Evolutionary conservation across 2,888 invertebrate genomes (phyloP), one percentile per base, ranked within the genome.

Genomic region (Synergus gifuensis): DNA sequence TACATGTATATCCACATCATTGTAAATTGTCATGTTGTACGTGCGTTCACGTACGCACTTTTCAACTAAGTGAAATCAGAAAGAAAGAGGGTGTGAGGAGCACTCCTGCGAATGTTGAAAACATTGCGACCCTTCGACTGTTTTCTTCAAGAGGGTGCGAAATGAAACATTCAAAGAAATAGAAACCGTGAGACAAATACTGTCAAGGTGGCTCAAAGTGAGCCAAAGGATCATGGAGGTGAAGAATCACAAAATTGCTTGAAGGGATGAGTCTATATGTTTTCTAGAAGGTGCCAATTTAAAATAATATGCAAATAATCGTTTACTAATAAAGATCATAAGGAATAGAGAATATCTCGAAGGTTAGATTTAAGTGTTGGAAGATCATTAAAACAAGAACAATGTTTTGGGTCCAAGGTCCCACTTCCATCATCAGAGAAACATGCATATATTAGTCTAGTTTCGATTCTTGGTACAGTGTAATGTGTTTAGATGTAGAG

Each of bases 131-230:
- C 73, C 73, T 73, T 73, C 73, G 49, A 73, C 73, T 60, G n/a
- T 54, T 46, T 73, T 73, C 54, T 73, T 73, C 73, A 54, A 73
- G 73, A 73, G 73, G 73, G 73, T 73, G 73, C 40, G 36, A 73
- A 73, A 73, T 73, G 54, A 69, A 54, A 78, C 67, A 28, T 77
- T 76, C 78, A 76, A 64, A 79, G 67, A 87, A 87, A 86, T 86
- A 82, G 86, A 86, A 85, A 81, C 84, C 85, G 86, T 83, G 86
- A 81, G 82, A 78, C 80, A 78, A 78, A 60, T 58, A 79, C 73
- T 62, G 80, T 77, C 67, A 73, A 40, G 58, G 78, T 60, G 84
- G 83, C 85, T 86, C 82, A 83, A 85, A 84, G 78, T 49, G 62
- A 69, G 28, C 46, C 46, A 9, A 69, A 49, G 36, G n/a, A 73